Evolutionary conservation across 2,888 invertebrate species (phyloP), one percentile per base, ranked within the genome.

Genomic region (Chironomus tentans): DNA sequence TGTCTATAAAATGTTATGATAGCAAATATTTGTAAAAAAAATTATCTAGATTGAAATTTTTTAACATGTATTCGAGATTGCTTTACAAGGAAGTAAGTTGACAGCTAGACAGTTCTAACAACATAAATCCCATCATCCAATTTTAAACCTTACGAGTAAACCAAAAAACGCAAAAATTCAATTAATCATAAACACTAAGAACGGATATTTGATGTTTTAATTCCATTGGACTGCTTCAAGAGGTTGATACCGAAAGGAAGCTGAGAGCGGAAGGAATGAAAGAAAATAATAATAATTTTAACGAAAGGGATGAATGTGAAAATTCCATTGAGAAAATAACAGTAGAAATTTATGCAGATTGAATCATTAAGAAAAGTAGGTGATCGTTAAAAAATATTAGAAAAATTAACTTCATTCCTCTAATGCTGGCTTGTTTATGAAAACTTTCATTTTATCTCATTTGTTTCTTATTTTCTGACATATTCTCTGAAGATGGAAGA

Each of bases 331-430:
- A 56, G 56, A 56, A 56, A 18, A 18, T 56, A 38, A n/a, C 21
- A 21, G 10, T 24, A 12, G 71, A 56, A 71, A 71, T 71, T 71
- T 71, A 71, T 47, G 71, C 71, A 71, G 71, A 71, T 71, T 71
- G 71, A 47, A 50, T 56, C 71, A 71, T 71, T 56, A 56, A 18
- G 56, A 18, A 15, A 56, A 18, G 15, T 6, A 56, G 6, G 18
- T 56, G 56, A 56, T 7, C 38, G 38, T 38, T 38, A 38, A 10
- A 38, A 38, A 38, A 38, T 38, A 38, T 38, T 38, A 38, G 38
- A 38, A 10, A 38, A 38, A 38, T 38, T 28, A 10, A 38, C 38
- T 38, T 1, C 7, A 38, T 38, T 38, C 10, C 10, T 10, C 10
- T 38, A 38, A 38, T 38, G 38, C 10, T 38, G 38, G 38, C 10